Evolutionary conservation across 1,140 invertebrate species (phyloP).

Genomic region (Calliphora vicina): DNA sequence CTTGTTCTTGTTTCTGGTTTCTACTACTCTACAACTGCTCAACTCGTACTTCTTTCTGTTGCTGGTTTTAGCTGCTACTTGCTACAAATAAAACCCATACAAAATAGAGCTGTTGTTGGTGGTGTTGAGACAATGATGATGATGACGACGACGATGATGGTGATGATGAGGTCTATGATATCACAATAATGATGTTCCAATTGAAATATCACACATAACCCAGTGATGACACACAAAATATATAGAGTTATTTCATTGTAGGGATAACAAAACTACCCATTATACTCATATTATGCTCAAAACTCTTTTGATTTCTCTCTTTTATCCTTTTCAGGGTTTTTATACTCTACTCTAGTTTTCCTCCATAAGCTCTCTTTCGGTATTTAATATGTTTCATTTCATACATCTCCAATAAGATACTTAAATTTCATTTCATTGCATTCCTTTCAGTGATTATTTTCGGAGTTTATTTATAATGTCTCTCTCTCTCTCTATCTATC

Average conservation of each 20-base stretch:
- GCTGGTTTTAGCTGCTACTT: neutral
- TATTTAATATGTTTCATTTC: neutral
- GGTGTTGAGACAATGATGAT: too few species aligned
- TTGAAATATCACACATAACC: conserved; percentile 22
- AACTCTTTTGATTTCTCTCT: neutral
- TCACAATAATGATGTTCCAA: conserved; percentile 27
- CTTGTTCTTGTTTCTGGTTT: neutral
- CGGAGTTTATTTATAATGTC: neutral
- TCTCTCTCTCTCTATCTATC: neutral
- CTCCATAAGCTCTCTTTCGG: neutral
- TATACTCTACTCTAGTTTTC: too few species aligned
- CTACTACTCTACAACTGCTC: too few species aligned
- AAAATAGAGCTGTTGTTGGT: neutral
- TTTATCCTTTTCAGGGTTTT: too few species aligned
- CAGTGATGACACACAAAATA: conserved; percentile 15
- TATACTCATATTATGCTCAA: neutral
- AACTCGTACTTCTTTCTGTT: neutral
- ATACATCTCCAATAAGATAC: neutral
- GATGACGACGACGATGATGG: too few species aligned
- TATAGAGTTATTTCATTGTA: neutral
- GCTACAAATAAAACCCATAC: too few species aligned
- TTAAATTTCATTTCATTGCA: neutral
- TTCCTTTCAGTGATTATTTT: neutral
- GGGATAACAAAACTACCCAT: neutral
- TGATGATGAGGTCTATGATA: too few species aligned